phyloP scores from a whole-genome alignment of 2,113 vertebrate genomes.

The Heloderma charlesbogerti region DNA sequence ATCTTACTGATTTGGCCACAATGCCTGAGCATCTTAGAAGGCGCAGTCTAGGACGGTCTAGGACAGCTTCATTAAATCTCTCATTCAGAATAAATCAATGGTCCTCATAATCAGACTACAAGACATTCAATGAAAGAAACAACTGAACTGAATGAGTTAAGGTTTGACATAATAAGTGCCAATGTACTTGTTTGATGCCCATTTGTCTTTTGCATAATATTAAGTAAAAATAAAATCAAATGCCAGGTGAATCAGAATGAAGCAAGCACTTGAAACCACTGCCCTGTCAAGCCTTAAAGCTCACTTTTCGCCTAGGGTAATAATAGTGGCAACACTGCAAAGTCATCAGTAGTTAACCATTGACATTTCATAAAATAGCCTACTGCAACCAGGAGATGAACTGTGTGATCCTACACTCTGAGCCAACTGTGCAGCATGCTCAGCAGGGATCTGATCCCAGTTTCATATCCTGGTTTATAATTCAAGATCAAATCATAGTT shows the following conservation, averaged over 20 bases:
- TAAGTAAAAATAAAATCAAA: slow-evolving; percentile 35
- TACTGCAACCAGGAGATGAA: not conserved
- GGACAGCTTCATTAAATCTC: slow-evolving; percentile 56
- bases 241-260: slow-evolving; percentile 51
- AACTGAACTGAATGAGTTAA: slow-evolving; percentile 40
- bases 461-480: not conserved
- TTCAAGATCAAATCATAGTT: not conserved
- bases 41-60: slow-evolving; percentile 14
- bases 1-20: slow-evolving; percentile 50
- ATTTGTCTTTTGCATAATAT: slow-evolving; percentile 40
- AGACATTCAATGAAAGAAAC: slow-evolving; percentile 53
- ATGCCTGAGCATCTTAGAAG: slow-evolving; percentile 49
- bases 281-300: slow-evolving; percentile 50
- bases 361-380: not conserved
- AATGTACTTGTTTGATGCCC: slow-evolving; percentile 50
- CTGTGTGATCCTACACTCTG: not conserved
- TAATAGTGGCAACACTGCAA: not conserved
- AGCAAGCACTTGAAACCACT: slow-evolving; percentile 53
- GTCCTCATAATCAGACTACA: slow-evolving; percentile 49
- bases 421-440: not conserved
- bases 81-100: slow-evolving; percentile 60
- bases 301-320: not conserved
- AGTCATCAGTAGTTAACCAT: slow-evolving; percentile 40
- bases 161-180: slow-evolving; percentile 38
- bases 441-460: not conserved